A percentile compares a stretch with the other conserved stretches of the same genome.
phyloP scores from a whole-genome alignment of 1,140 invertebrate genomes.

The Drosophila sturtevanti region DNA sequence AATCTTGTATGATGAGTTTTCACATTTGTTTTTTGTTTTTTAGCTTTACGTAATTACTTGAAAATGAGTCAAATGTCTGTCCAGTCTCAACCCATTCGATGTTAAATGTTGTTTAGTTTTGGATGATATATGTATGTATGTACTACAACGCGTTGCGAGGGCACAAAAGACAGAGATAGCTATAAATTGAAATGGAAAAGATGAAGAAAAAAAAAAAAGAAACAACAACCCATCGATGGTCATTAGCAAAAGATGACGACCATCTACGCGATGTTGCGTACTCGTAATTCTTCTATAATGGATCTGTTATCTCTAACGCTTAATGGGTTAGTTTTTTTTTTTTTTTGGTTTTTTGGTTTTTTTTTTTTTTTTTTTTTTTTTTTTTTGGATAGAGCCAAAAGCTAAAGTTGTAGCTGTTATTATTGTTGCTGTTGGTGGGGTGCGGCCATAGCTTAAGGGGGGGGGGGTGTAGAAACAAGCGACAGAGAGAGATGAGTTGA shows the following conservation, averaged over 20 bases:
- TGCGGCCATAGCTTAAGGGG: background rate
- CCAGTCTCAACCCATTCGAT: conserved; percentile 2
- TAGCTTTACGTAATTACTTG: conserved; percentile 51
- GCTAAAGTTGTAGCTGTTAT: conserved; percentile 33
- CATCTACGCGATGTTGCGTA: conserved; percentile 54
- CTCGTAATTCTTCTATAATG: conserved; percentile 81
- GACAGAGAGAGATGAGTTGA: conserved; percentile 5
- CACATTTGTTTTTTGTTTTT: conserved; percentile 3
- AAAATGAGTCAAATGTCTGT: conserved; percentile 54
- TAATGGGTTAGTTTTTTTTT: conserved; percentile 13
- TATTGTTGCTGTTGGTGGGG: conserved; percentile 16
- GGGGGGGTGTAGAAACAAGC: background rate
- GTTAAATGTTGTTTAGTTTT: conserved; percentile 14
- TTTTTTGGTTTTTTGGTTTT: background rate
- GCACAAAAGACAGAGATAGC: background rate
- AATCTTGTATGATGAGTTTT: conserved; percentile 9
- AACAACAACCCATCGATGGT: conserved; percentile 72
- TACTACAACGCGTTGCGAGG: conserved; percentile 2
- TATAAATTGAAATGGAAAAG: background rate
- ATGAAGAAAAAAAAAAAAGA: conserved; percentile 5
- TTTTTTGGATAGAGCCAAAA: conserved; percentile 24
- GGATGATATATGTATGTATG: conserved; percentile 16
- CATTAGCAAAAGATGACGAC: conserved; percentile 79
- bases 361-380: background rate
- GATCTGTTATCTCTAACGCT: conserved; percentile 72